Conservation (phyloP, 2,888 invertebrate genomes). For the Leptopterna dolabrata region DNA sequence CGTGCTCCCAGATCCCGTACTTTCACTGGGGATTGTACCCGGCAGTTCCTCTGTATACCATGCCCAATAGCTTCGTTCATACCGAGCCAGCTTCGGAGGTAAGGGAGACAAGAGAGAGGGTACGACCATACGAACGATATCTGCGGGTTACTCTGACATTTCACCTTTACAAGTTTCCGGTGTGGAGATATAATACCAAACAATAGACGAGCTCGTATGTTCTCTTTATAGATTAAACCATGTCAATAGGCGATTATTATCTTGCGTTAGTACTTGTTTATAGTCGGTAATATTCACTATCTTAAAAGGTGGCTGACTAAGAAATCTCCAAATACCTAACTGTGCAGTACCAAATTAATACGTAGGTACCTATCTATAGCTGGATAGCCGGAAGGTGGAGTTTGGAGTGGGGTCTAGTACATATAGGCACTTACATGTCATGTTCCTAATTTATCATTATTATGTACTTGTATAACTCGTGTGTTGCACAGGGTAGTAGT, state of each 20-base stretch:
- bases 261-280: neutral
- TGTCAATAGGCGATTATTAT: neutral
- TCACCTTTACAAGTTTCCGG: neutral
- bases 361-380: too few species aligned
- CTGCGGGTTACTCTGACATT: neutral
- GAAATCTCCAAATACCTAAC: too few species aligned
- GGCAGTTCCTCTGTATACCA: neutral
- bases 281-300: too few species aligned
- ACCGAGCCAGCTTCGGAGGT: neutral
- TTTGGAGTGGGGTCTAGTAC: too few species aligned
- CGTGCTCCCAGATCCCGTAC: slow-evolving; percentile 45
- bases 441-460: too few species aligned
- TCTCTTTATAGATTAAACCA: neutral
- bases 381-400: too few species aligned
- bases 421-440: too few species aligned
- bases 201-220: neutral
- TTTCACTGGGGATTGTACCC: slow-evolving; percentile 28
- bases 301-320: too few species aligned
- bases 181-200: neutral
- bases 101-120: neutral
- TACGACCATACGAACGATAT: neutral
- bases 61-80: neutral
- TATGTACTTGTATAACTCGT: too few species aligned
- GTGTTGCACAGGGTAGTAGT: too few species aligned
- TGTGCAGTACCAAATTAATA: too few species aligned